Evolutionary conservation across 1,140 invertebrate species (phyloP).

Genomic region (Brachionus koreanus): DNA sequence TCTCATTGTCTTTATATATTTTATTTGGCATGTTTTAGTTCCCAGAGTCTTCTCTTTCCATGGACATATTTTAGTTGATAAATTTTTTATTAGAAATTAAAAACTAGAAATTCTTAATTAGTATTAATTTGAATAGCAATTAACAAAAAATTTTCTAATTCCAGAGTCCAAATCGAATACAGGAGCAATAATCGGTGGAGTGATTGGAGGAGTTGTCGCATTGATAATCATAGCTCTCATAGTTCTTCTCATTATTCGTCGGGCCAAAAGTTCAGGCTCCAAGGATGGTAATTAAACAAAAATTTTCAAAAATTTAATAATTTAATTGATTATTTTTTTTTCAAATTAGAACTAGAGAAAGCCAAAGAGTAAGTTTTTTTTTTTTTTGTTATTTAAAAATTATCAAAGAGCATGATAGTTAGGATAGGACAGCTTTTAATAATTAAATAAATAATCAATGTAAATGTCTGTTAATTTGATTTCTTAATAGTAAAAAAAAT

Average conservation of each 20-base stretch:
- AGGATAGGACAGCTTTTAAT: background rate
- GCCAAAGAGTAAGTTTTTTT: conserved; percentile 44
- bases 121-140: background rate
- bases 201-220: conserved; percentile 19
- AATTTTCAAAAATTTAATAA: background rate
- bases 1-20: too few relatives aligned
- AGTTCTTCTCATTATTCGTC: background rate
- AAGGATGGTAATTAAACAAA: conserved; percentile 1
- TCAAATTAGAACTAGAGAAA: conserved; percentile 33
- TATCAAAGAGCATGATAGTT: conserved; percentile 10
- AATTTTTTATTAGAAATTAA: too few relatives aligned
- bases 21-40: too few relatives aligned
- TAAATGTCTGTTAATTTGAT: conserved; percentile 6
- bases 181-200: conserved; percentile 27
- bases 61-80: too few relatives aligned
- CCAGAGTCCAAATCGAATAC: background rate
- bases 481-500: conserved; percentile 28
- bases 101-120: too few relatives aligned
- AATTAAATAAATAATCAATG: background rate
- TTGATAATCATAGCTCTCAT: background rate
- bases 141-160: background rate
- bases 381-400: background rate
- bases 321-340: background rate
- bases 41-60: too few relatives aligned
- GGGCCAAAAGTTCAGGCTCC: background rate